Percentiles rank a stretch among this genome's conserved stretches.
These are phyloP conservation scores for Carlito syrichta DNA, from an alignment of 2,113 vertebrate genomes.

Conservation along the genomic window DNA sequence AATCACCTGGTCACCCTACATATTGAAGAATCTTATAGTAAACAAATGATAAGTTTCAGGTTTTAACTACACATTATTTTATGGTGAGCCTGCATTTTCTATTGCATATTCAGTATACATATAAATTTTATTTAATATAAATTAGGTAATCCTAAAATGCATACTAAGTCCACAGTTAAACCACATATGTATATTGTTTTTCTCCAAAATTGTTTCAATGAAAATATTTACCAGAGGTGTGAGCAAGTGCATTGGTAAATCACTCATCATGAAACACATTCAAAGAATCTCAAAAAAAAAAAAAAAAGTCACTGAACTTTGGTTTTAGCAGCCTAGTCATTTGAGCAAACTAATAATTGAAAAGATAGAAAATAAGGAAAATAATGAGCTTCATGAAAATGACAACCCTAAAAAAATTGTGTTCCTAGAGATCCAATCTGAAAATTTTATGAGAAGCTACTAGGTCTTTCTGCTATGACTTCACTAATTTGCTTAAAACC, in stretches of 20 bases:
- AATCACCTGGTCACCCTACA: not conserved
- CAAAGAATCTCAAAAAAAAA: too few species aligned
- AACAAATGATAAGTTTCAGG: not conserved
- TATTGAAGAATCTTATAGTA: not conserved
- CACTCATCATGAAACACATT: too few species aligned
- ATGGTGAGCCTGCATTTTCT: not conserved
- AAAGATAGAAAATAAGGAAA: not conserved
- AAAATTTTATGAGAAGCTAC: not conserved
- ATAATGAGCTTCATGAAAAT: not conserved
- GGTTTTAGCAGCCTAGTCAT: not conserved
- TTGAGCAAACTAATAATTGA: not conserved
- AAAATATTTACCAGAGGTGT: not conserved
- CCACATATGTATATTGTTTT: not conserved
- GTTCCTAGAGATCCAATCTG: not conserved
- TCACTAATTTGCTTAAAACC: conserved; percentile 53
- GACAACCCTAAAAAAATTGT: not conserved
- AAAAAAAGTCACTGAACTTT: too few species aligned
- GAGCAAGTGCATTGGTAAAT: too few species aligned
- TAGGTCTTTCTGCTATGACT: not conserved
- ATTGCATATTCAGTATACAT: not conserved
- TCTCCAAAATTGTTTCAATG: not conserved
- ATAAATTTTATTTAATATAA: not conserved
- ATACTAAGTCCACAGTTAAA: not conserved
- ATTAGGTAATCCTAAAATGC: not conserved
- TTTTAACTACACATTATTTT: not conserved